A percentile compares a stretch with the other conserved stretches of the same genome.
These are phyloP conservation scores for Malurus elegans DNA, from an alignment of 2,113 vertebrate genomes.

Conservation along the genomic window DNA sequence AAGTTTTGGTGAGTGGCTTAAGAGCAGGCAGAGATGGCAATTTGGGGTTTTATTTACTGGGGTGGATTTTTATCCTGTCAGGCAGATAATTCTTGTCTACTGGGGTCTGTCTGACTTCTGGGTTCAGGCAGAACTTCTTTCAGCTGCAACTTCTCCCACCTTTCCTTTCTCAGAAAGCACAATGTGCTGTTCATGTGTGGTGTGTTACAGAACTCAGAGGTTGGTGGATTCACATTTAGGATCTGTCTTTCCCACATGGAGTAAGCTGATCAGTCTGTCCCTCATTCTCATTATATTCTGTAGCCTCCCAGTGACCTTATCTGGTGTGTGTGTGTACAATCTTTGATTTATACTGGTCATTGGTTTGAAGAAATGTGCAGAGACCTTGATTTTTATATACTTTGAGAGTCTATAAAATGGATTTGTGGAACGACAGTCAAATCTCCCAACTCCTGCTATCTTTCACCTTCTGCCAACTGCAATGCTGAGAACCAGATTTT, in stretches of 20 bases:
- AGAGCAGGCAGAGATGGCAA: background rate
- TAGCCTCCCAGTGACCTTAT: background rate
- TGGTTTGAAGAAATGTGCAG: background rate
- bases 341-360: background rate
- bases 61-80: background rate
- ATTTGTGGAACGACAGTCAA: background rate
- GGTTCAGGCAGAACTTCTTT: background rate
- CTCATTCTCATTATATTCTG: background rate
- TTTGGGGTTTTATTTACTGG: background rate
- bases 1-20: background rate
- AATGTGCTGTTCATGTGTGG: rapidly evolving
- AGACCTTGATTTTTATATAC: background rate
- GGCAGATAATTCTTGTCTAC: background rate
- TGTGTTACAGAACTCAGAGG: background rate
- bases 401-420: background rate
- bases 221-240: rapidly evolving
- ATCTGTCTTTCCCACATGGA: background rate
- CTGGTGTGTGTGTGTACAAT: background rate
- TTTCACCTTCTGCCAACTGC: background rate
- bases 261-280: background rate
- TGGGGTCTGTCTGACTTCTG: background rate
- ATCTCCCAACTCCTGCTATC: background rate
- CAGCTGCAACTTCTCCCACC: background rate
- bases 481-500: background rate
- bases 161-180: background rate